Evolutionary conservation across 2,888 invertebrate genomes (phyloP).

Genomic region (Pseudococcus viburni): DNA sequence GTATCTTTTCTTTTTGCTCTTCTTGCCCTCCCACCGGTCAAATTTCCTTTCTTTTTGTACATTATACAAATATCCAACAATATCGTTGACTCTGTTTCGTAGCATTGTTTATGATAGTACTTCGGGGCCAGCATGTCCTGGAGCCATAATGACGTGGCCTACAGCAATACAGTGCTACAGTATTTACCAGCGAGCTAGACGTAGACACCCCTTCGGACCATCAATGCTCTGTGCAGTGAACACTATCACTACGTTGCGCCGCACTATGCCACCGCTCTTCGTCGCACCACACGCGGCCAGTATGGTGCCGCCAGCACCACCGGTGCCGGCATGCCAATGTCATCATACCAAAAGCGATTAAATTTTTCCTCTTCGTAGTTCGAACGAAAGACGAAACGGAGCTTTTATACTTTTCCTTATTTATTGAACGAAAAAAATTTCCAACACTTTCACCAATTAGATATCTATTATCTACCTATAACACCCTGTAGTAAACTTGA

Average conservation of each 20-base stretch:
- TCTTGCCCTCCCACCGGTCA: not conserved
- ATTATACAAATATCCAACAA: conserved; percentile 59
- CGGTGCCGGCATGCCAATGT: conserved; percentile 59
- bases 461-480: too few relatives aligned
- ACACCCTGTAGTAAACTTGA: too few relatives aligned
- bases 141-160: conserved; percentile 61
- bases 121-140: conserved; percentile 64
- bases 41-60: conserved; percentile 1
- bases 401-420: not conserved
- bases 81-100: conserved; percentile 56
- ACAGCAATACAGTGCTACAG: not conserved
- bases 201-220: too few relatives aligned
- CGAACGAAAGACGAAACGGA: too few relatives aligned
- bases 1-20: conserved; percentile 23
- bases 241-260: conserved; percentile 56
- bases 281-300: not conserved
- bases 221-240: not conserved
- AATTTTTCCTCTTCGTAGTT: not conserved
- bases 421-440: too few relatives aligned
- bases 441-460: too few relatives aligned
- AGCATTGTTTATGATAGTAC: conserved; percentile 62
- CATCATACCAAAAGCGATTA: conserved; percentile 14
- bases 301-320: conserved; percentile 61
- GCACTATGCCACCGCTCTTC: too few relatives aligned
- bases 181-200: too few relatives aligned